These are phyloP conservation scores for Protodeltote pygarga DNA, from an alignment of 2,888 invertebrate species.

Conservation along the genomic window DNA sequence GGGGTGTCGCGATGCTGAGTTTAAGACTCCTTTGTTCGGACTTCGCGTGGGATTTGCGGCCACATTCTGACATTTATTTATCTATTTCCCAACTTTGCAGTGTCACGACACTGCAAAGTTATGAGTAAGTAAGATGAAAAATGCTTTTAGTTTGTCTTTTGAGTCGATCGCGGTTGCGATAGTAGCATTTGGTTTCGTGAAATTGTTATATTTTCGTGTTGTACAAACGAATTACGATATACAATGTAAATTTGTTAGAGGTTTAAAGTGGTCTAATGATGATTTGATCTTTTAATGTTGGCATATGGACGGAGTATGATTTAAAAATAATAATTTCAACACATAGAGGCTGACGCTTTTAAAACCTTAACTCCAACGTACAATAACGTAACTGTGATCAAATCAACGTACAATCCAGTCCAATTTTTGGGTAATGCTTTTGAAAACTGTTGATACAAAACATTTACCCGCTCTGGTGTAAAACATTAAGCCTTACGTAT, in stretches of 20 bases:
- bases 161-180: not conserved
- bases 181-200: constrained; percentile 1
- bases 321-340: too few relatives aligned
- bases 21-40: constrained; percentile 16
- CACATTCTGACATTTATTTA: constrained; percentile 15
- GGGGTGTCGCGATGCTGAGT: constrained; percentile 7
- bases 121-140: constrained; percentile 16
- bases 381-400: not conserved
- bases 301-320: too few relatives aligned
- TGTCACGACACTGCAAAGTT: too few relatives aligned
- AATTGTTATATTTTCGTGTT: constrained; percentile 4
- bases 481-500: constrained; percentile 29
- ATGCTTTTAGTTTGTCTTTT: constrained; percentile 9
- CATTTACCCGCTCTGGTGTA: constrained; percentile 16
- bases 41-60: constrained; percentile 21
- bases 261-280: too few relatives aligned
- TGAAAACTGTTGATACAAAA: constrained; percentile 18
- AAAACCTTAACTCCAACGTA: too few relatives aligned
- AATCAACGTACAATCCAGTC: not conserved
- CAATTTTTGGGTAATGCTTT: constrained; percentile 5
- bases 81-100: constrained; percentile 16
- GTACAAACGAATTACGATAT: too few relatives aligned
- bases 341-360: too few relatives aligned
- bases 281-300: too few relatives aligned
- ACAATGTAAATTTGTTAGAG: too few relatives aligned